Base-by-base conservation (phyloP, 2,888 invertebrate species). In the Cheilosia soror region DNA sequence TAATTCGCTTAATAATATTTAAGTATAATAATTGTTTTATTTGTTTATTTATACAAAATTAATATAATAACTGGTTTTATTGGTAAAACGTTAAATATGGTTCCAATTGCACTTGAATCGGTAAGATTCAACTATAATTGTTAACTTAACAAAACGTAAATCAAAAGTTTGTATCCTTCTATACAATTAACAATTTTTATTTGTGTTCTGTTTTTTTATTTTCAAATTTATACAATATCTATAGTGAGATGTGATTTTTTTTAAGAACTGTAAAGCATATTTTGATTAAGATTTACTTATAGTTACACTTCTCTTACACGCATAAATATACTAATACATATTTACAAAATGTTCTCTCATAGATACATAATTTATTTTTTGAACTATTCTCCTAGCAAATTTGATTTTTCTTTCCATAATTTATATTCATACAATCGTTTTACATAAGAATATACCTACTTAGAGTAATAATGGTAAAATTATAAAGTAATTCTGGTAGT, bases 31-130 rank as follows among this genome's bases (percentile, higher is more conserved):
- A 62, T 37, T 47, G 15, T 58, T 47, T 47, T n/a, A 25, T 29
- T 60, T 42, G 25, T 37, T 15, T 47, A 0, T 51, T 58, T 62
- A 15, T 68, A 68, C 47, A 51, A 51, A 76, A 77, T 63, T 44
- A 73, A 63, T 49, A 20, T 66, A n/a, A 31, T 44, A 84, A 79
- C 63, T 77, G 40, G 13, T 68, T 73, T 51, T 63, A 11, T 15
- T 29, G 27, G 27, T 20, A 29, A 69, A 72, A 85, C 25, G 37
- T 57, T 40, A 76, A 51, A 77, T 55, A 44, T 63, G 75, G 37
- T 75, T 77, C 33, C 33, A 81, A 77, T 85, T 85, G 85, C 85
- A 85, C 85, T 81, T 63, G 76, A 85, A 81, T 81, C 76, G 13
- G 37, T 44, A 9, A 42, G 71, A 79, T 75, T 60, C 75, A 84